Evolutionary conservation across 2,888 invertebrate species (phyloP), one percentile per base, ranked within the genome.

Genomic region (Brachyptera risi): DNA sequence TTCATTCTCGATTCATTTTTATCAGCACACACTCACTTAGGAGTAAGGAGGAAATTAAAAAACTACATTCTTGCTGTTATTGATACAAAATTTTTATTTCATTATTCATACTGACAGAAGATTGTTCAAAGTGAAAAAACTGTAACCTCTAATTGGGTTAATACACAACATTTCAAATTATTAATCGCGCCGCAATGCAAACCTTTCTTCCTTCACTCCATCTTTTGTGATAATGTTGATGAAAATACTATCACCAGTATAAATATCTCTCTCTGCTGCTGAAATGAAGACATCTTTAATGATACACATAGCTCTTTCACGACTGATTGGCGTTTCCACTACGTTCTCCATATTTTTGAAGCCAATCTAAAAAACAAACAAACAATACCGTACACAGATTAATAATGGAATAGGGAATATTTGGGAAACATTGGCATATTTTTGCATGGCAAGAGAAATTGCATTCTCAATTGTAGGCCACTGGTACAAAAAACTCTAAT

Each of bases 201-300:
- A 91, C 4, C 68, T 74, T 68, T 84, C 86, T 73, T 84, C 85
- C 72, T 85, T 83, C 66, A 82, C 80, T 1, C 96, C 96, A 76
- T 87, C 88, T 68, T 90, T 90, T 17, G 94, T 95, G 67, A 97
- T 90, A 64, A 96, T 81, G 68, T 90, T 85, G 67, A 98, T 89
- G 63, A 82, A 79, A 68, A 97, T 87, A 62, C 86, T 86, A 78
- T 98, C 98, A 54, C 98, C 99, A 61, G 97, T 97, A 71, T 95
- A 91, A 71, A 97, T 98, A 74, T 99, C 98, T 72, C 99, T 84
- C 74, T 99, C 99, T 1, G 97, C 93, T 2, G 98, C 98, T 59
- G 97, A 94, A 68, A 95, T 94, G 74, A 99, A 99, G 0, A 93
- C 92, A 79, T 99, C 99, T 71, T 94, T 95, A 42, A 97, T 79